Conservation (phyloP, 2,113 vertebrate genomes). For the Zosterops borbonicus region DNA sequence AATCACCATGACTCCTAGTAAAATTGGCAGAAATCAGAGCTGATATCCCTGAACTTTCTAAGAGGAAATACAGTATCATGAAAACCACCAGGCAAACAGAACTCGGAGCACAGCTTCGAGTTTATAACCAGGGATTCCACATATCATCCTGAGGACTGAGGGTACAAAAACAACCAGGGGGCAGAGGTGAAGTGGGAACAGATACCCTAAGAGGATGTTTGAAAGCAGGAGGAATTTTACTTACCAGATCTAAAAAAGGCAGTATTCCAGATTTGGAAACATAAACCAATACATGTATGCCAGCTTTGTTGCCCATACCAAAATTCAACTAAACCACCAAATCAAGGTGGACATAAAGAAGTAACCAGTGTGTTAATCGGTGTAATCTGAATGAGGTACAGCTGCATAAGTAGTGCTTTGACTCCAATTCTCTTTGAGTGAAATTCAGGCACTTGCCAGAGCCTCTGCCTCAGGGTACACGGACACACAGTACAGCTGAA, state of each 20-base stretch:
- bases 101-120: rapidly evolving
- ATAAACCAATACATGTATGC: background rate
- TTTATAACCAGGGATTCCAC: background rate
- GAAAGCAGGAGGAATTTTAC: background rate
- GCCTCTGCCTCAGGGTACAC: background rate
- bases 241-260: background rate
- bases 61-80: background rate
- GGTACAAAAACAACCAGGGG: background rate
- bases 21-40: background rate
- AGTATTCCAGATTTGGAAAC: background rate
- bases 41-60: background rate
- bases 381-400: background rate
- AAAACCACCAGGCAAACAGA: background rate
- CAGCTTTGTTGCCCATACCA: background rate
- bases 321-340: background rate
- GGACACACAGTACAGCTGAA: background rate
- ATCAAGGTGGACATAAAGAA: background rate
- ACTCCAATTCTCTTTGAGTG: background rate
- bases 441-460: background rate
- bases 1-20: background rate
- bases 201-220: background rate
- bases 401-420: background rate
- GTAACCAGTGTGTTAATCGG: background rate
- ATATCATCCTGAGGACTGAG: background rate
- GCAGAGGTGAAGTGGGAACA: background rate